A percentile compares a stretch with the other conserved stretches of the same genome.
These are phyloP conservation scores for Palloptera scutellata DNA, from an alignment of 2,888 invertebrate species.

Conservation along the genomic window DNA sequence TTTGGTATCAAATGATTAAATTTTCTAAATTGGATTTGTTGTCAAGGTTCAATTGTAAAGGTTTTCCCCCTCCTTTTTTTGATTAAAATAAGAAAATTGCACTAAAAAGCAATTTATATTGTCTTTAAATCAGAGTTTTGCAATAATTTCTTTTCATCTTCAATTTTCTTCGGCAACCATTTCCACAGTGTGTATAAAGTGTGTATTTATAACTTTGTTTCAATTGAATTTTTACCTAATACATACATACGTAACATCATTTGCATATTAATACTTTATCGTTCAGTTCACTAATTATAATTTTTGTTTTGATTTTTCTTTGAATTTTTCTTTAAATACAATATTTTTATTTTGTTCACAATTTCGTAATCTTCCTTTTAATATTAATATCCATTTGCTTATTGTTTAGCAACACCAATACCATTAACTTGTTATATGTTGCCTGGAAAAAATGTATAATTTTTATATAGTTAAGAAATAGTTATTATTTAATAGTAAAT, in stretches of 20 bases:
- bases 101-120: not conserved
- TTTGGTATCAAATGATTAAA: too few species aligned
- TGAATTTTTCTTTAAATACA: slow-evolving; percentile 15
- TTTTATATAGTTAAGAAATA: not conserved
- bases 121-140: not conserved
- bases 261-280: too few species aligned
- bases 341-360: slow-evolving; percentile 20
- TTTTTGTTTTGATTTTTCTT: slow-evolving; percentile 3
- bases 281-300: not conserved
- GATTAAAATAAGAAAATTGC: not conserved
- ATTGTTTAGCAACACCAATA: slow-evolving; percentile 46
- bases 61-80: not conserved
- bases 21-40: too few species aligned
- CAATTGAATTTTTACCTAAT: too few species aligned
- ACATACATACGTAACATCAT: too few species aligned
- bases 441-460: slow-evolving; percentile 45
- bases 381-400: slow-evolving; percentile 2
- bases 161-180: too few species aligned
- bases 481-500: slow-evolving; percentile 29
- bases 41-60: not conserved
- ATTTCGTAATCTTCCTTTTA: slow-evolving; percentile 22
- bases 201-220: too few species aligned
- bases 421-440: slow-evolving; percentile 59
- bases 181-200: too few species aligned
- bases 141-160: too few species aligned